Conservation (phyloP, 2,797 vertebrate species). For the Neomorphus geoffroyi region DNA sequence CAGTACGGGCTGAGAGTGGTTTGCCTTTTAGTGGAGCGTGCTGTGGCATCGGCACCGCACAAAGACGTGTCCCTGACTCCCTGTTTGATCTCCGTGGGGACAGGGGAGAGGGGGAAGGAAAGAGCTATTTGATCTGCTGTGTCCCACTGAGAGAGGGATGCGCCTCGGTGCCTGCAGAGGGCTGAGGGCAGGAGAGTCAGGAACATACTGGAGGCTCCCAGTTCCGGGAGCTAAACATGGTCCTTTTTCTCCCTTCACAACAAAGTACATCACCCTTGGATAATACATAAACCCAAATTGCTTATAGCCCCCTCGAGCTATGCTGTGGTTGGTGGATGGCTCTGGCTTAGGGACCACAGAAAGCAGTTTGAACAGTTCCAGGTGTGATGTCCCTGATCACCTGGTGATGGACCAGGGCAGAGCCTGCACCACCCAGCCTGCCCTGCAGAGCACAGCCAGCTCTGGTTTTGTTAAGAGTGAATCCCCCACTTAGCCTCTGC, state of each 20-base stretch:
- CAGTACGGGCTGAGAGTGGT: not conserved
- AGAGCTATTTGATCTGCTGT: not conserved
- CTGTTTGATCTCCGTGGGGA: not conserved
- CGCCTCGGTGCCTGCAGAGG: not conserved
- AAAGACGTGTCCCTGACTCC: not conserved
- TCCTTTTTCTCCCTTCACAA: not conserved
- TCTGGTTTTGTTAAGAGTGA: not conserved
- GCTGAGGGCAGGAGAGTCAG: not conserved
- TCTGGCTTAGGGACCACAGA: not conserved
- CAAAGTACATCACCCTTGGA: not conserved
- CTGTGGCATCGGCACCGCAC: not conserved
- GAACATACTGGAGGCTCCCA: not conserved
- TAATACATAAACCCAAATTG: not conserved
- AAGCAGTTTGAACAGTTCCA: not conserved
- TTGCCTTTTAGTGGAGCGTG: not conserved
- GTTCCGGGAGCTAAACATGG: not conserved
- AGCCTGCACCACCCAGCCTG: not conserved
- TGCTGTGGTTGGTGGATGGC: rapidly evolving
- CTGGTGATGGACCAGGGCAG: not conserved
- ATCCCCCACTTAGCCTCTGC: not conserved
- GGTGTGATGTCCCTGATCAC: rapidly evolving
- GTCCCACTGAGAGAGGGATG: rapidly evolving
- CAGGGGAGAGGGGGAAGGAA: not conserved
- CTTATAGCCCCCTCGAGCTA: not conserved
- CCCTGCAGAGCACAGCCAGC: not conserved